phyloP scores from a whole-genome alignment of 1,140 invertebrate species.

The Drosophila nikananu region DNA sequence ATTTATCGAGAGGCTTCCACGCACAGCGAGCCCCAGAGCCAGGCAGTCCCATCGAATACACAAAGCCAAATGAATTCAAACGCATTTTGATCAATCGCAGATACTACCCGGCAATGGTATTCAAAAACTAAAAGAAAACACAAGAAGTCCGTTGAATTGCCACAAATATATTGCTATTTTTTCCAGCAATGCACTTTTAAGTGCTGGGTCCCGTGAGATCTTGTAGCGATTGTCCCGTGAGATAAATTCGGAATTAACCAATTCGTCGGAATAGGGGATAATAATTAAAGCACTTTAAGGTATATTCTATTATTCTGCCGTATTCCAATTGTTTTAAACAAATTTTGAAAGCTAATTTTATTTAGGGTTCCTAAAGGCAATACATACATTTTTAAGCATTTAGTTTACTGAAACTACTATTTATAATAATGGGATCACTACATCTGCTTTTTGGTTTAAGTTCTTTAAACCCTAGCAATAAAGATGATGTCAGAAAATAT shows the following conservation, averaged over 20 bases:
- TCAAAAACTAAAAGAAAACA: constrained; percentile 6
- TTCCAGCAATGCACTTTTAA: constrained; percentile 15
- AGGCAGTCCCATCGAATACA: constrained; percentile 20
- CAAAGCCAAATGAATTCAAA: constrained; percentile 67
- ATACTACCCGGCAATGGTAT: constrained; percentile 8
- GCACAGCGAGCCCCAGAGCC: constrained; percentile 31
- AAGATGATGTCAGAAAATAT: too few relatives aligned
- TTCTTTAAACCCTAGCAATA: too few relatives aligned
- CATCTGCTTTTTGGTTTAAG: not conserved
- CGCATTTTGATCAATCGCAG: constrained; percentile 41
- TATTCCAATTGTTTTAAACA: not conserved
- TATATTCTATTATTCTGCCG: not conserved
- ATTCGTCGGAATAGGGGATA: not conserved
- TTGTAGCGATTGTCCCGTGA: not conserved
- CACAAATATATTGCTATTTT: constrained; percentile 5
- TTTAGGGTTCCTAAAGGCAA: not conserved
- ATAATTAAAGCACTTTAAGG: not conserved
- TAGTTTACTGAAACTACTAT: not conserved
- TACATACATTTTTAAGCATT: not conserved
- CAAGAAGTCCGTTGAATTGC: constrained; percentile 1
- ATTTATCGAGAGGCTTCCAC: constrained; percentile 78
- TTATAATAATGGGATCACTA: not conserved
- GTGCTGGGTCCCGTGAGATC: not conserved
- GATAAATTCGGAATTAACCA: not conserved
- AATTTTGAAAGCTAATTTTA: not conserved